Evolutionary conservation across 2,113 vertebrate genomes (phyloP).

Genomic region (Corythoichthys haematopterus): DNA sequence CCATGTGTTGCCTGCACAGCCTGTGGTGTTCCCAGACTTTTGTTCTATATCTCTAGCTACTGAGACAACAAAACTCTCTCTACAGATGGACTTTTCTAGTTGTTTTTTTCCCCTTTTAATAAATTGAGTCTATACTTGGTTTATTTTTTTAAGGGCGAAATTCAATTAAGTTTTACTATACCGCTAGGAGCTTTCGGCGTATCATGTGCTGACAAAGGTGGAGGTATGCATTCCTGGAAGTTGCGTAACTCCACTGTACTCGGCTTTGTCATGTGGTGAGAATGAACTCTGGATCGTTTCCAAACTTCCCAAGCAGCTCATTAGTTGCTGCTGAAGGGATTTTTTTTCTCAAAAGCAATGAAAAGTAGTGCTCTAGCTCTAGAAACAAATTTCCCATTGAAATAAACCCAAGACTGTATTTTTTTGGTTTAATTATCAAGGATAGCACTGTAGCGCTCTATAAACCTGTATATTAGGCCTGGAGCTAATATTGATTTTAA

Average conservation of each 20-base stretch:
- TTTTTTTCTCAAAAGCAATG: too few species aligned
- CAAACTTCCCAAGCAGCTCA: not conserved
- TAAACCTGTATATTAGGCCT: too few species aligned
- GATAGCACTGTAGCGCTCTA: too few species aligned
- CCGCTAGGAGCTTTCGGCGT: constrained; percentile 11
- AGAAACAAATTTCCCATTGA: too few species aligned
- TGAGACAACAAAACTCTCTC: constrained; percentile 31
- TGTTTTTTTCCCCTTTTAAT: constrained; percentile 14
- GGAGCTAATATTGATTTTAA: too few species aligned
- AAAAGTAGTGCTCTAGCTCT: too few species aligned
- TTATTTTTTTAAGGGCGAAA: constrained; percentile 37
- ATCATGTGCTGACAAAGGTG: constrained; percentile 10
- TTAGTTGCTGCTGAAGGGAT: not conserved
- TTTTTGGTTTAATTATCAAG: too few species aligned
- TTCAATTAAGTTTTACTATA: constrained; percentile 19
- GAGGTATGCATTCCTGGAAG: constrained; percentile 42
- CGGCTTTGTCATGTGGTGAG: constrained; percentile 4
- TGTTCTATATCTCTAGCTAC: constrained; percentile 9
- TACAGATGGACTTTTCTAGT: not conserved
- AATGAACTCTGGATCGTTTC: not conserved
- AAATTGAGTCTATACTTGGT: not conserved
- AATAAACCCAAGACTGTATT: too few species aligned
- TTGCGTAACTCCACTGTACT: constrained; percentile 26
- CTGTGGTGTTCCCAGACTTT: constrained; percentile 54
- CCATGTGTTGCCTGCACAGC: constrained; percentile 9